Evolutionary conservation across 2,797 vertebrate genomes (phyloP).

Genomic region (Acanthurus lineatus): DNA sequence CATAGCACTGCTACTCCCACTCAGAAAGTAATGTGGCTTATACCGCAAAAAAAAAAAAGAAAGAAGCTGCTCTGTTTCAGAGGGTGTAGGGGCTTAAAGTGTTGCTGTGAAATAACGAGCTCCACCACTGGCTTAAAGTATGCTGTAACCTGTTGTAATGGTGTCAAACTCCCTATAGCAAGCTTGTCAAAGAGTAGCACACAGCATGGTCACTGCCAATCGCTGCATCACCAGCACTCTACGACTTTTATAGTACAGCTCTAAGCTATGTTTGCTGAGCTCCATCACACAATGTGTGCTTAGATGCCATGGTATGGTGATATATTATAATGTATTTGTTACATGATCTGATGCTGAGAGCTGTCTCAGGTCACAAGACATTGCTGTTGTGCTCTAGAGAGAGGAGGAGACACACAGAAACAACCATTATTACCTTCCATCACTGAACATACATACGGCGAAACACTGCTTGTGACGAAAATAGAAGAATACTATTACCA

Average conservation of each 20-base stretch:
- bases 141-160: conserved; percentile 60
- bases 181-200: conserved; percentile 29
- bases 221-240: not conserved
- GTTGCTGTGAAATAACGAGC: conserved; percentile 57
- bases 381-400: conserved; percentile 12
- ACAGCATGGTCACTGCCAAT: conserved; percentile 24
- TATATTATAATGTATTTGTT: conserved; percentile 18
- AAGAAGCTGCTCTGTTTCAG: conserved; percentile 26
- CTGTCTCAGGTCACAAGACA: too few species aligned
- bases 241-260: conserved; percentile 30
- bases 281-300: conserved; percentile 6
- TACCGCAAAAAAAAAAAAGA: conserved; percentile 30
- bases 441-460: not conserved
- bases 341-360: too few species aligned
- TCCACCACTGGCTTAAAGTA: conserved; percentile 45
- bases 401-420: conserved; percentile 26
- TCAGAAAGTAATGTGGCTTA: conserved; percentile 70
- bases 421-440: conserved; percentile 6
- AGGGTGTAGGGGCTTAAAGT: conserved; percentile 34
- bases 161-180: conserved; percentile 56
- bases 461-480: conserved; percentile 27
- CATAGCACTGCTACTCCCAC: conserved; percentile 62
- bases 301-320: conserved; percentile 26
- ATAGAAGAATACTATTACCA: not conserved
- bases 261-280: conserved; percentile 27